Conservation (phyloP, 1,140 invertebrate genomes). For the Elymnias hypermnestra region DNA sequence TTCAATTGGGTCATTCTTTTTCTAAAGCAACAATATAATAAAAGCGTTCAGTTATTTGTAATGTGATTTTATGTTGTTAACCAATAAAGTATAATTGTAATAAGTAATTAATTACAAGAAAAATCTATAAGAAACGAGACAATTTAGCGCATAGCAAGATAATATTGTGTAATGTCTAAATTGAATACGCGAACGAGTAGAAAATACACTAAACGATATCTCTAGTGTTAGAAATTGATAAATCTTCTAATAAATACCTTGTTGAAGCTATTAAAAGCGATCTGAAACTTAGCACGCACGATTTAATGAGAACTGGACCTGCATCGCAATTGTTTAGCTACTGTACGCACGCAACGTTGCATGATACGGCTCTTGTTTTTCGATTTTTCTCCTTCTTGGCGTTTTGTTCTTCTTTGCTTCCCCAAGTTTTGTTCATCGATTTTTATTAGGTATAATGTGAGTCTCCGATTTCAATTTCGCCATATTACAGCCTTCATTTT, state of each 20-base stretch:
- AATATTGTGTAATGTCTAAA: too few relatives aligned
- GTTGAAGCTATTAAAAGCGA: slow-evolving; percentile 20
- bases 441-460: slow-evolving; percentile 17
- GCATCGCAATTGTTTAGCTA: slow-evolving; percentile 27
- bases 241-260: slow-evolving; percentile 16
- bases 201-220: background rate
- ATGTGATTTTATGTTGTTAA: too few relatives aligned
- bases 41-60: too few relatives aligned
- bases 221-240: slow-evolving; percentile 17
- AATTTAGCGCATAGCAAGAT: too few relatives aligned
- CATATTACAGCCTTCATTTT: slow-evolving; percentile 12
- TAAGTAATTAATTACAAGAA: too few relatives aligned
- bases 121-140: too few relatives aligned
- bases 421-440: slow-evolving; percentile 3
- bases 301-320: slow-evolving; percentile 30
- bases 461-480: slow-evolving; percentile 11
- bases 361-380: slow-evolving; percentile 28
- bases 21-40: too few relatives aligned
- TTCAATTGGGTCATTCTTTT: too few relatives aligned
- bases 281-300: slow-evolving; percentile 30
- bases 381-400: slow-evolving; percentile 9
- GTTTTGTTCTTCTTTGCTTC: slow-evolving; percentile 12
- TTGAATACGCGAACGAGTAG: too few relatives aligned
- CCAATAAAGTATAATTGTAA: too few relatives aligned
- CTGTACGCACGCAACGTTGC: slow-evolving; percentile 45